Percentiles rank a stretch among this genome's conserved stretches.
phyloP scores from a whole-genome alignment of 2,888 invertebrate genomes.

The Diplolepis rosae region DNA sequence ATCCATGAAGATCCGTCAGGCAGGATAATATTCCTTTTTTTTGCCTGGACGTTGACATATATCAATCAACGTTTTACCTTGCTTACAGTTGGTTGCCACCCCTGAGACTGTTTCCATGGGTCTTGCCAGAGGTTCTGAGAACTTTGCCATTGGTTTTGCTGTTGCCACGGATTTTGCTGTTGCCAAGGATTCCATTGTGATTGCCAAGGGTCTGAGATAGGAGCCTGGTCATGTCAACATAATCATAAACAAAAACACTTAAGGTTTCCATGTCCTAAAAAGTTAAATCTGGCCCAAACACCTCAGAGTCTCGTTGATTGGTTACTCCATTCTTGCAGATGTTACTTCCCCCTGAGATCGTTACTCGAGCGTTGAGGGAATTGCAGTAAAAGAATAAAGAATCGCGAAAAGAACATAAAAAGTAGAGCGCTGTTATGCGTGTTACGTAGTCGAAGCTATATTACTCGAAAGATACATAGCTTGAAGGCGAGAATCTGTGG shows the following conservation, averaged over 20 bases:
- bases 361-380: conserved; percentile 26
- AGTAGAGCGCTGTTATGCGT: conserved; percentile 24
- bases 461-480: conserved; percentile 18
- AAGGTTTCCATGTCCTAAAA: background rate
- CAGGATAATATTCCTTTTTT: background rate
- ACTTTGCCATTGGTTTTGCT: conserved; percentile 44
- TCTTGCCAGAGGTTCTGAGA: conserved; percentile 43
- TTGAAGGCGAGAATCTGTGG: conserved; percentile 42
- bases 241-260: conserved; percentile 36
- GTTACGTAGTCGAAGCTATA: conserved; percentile 20
- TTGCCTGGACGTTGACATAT: background rate
- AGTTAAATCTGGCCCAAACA: background rate
- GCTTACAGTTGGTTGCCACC: conserved; percentile 8
- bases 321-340: conserved; percentile 6
- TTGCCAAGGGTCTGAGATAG: conserved; percentile 36
- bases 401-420: conserved; percentile 9
- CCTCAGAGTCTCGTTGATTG: background rate
- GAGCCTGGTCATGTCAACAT: conserved; percentile 43
- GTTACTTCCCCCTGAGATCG: conserved; percentile 3
- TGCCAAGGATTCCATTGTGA: conserved; percentile 36
- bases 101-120: background rate
- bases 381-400: conserved; percentile 10
- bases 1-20: background rate
- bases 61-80: conserved; percentile 11
- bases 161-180: conserved; percentile 40